Evolutionary conservation across 2,113 vertebrate genomes (phyloP), one percentile per base, ranked within the genome.

Genomic region (Nothoprocta pentlandii): DNA sequence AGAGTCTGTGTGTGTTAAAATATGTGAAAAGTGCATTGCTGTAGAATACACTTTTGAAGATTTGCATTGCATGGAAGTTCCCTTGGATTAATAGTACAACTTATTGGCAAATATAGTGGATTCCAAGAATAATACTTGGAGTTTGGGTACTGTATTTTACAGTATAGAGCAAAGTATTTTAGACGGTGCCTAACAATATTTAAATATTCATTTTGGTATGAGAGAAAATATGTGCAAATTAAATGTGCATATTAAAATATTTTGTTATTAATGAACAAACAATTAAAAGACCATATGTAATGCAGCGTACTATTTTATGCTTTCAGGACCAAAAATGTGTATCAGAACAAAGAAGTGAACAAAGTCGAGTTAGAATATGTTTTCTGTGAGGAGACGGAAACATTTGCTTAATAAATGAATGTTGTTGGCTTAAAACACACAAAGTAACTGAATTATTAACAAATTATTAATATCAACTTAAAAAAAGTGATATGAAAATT

Each of bases 11-110:
- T 97, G 94, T 99, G 82, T 96, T 99, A 97, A 98, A 98, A 12
- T 99, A 99, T 28, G 97, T 98, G 66, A 99, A 99, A 98, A 99
- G 99, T 91, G 98, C 99, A 51, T 97, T 99, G 80, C 96, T 99
- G 49, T 99, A 95, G 98, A 89, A 62, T 62, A 19, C 21, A 30
- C 62, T 84, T 71, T 90, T 47, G 28, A 22, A 41, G 22, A 8
- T 70, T 89, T 93, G 86, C 41, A 53, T 80, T 74, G 10, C 22
- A 2, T 86, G 70, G 78, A 76, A 61, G 75, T 76, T 13, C 13
- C 17, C 15, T 79, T 3, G 3, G 53, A 54, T 51, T 73, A 76
- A 41, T 2, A 71, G 12, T 78, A 68, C 10, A 21, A 28, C 49
- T 88, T 63, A 19, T 47, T 83, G 66, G 4, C 7, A 61, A 86